These are phyloP conservation scores for Anabas testudineus DNA, from an alignment of 2,797 vertebrate species.

Conservation along the genomic window DNA sequence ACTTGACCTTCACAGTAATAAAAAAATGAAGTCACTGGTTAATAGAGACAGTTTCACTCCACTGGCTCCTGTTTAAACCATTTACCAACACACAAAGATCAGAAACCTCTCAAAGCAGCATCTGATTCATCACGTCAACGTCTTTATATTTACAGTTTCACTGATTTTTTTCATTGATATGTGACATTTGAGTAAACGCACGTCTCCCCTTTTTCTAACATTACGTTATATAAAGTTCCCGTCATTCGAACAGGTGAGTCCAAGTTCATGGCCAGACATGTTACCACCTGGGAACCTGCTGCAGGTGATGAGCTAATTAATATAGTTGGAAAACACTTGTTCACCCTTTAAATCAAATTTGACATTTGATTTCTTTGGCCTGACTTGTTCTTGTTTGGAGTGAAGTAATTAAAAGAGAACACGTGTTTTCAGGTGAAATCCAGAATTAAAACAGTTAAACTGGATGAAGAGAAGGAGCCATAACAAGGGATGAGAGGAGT, in stretches of 20 bases:
- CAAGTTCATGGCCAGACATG: slow-evolving; percentile 60
- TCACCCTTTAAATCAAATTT: slow-evolving; percentile 15
- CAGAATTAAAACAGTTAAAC: neutral
- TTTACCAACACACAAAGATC: too few species aligned
- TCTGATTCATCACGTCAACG: too few species aligned
- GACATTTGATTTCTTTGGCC: slow-evolving; percentile 33
- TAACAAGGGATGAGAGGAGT: slow-evolving; percentile 1
- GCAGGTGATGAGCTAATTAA: slow-evolving; percentile 48
- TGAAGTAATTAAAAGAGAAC: neutral
- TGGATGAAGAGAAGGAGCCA: neutral
- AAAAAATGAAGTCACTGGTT: neutral
- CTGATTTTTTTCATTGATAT: too few species aligned
- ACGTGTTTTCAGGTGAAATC: neutral
- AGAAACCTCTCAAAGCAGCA: too few species aligned
- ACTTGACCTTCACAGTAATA: neutral
- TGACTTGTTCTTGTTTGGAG: neutral
- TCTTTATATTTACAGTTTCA: too few species aligned
- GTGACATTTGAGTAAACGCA: too few species aligned
- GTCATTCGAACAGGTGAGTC: slow-evolving; percentile 50
- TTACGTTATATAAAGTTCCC: neutral
- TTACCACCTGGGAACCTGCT: slow-evolving; percentile 64
- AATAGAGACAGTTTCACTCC: neutral
- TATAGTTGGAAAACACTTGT: slow-evolving; percentile 15
- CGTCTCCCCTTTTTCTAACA: neutral
- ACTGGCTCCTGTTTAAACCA: neutral